These are phyloP conservation scores for Gastracanthus pulcherrimus DNA, from an alignment of 2,888 invertebrate genomes.

Conservation along the genomic window DNA sequence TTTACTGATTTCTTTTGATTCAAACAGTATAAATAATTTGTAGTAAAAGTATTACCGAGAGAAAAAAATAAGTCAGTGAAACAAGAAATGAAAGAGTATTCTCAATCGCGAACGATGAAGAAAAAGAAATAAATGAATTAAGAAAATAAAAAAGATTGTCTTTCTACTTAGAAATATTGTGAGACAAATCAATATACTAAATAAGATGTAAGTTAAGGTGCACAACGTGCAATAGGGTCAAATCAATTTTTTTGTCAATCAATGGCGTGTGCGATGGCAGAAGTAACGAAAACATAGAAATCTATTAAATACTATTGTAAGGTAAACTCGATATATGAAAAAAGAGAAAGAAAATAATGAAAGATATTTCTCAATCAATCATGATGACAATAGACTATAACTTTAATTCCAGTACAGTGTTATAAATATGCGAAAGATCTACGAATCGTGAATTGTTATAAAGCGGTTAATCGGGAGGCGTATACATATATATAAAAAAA, in stretches of 20 bases:
- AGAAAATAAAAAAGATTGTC: slow-evolving; percentile 46
- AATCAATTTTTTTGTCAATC: slow-evolving; percentile 51
- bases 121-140: slow-evolving; percentile 30
- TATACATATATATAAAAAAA: slow-evolving; percentile 39
- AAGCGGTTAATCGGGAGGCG: background rate
- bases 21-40: slow-evolving; percentile 58
- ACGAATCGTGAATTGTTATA: slow-evolving; percentile 61
- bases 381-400: slow-evolving; percentile 74
- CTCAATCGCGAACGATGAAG: slow-evolving; percentile 46
- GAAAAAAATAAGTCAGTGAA: slow-evolving; percentile 41
- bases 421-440: slow-evolving; percentile 57
- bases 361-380: slow-evolving; percentile 71
- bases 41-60: slow-evolving; percentile 61
- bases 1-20: slow-evolving; percentile 25
- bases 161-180: slow-evolving; percentile 46
- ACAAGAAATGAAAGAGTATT: slow-evolving; percentile 49
- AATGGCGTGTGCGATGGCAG: slow-evolving; percentile 34
- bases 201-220: slow-evolving; percentile 46
- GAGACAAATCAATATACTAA: slow-evolving; percentile 53
- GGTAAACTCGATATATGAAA: slow-evolving; percentile 35
- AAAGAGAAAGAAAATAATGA: slow-evolving; percentile 42
- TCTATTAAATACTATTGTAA: slow-evolving; percentile 35
- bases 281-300: slow-evolving; percentile 42
- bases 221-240: slow-evolving; percentile 50
- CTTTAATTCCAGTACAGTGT: slow-evolving; percentile 68